Percentiles rank a stretch among this genome's conserved stretches.
phyloP scores from a whole-genome alignment of 2,888 invertebrate genomes.

The Phymatocera aterrima region DNA sequence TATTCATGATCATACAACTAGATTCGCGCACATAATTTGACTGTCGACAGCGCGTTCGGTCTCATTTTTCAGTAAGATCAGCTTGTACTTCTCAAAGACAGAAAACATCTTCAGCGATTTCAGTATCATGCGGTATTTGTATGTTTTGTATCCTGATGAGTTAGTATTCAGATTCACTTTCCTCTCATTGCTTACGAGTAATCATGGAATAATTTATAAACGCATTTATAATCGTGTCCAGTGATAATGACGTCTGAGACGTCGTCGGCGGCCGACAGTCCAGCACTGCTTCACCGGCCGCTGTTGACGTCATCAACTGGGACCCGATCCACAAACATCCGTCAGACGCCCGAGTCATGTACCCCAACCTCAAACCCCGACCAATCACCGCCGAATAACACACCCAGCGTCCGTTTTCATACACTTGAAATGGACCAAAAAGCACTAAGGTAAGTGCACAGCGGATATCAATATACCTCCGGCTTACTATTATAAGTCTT shows the following conservation, averaged over 20 bases:
- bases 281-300: constrained; percentile 67
- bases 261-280: constrained; percentile 69
- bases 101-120: not conserved
- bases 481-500: not conserved
- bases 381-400: constrained; percentile 58
- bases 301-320: constrained; percentile 65
- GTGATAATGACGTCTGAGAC: constrained; percentile 69
- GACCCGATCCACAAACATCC: constrained; percentile 54
- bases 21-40: too few species aligned
- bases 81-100: not conserved
- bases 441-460: constrained; percentile 60
- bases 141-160: not conserved
- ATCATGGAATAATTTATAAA: not conserved
- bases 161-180: not conserved
- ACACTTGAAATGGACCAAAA: constrained; percentile 68
- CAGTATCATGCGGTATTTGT: not conserved
- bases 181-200: not conserved
- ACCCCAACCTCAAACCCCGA: constrained; percentile 55
- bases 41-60: too few species aligned
- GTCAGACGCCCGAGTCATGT: constrained; percentile 54
- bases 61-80: not conserved
- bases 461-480: not conserved
- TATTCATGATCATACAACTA: too few species aligned
- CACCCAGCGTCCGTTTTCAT: constrained; percentile 65
- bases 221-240: constrained; percentile 52